phyloP scores from a whole-genome alignment of 2,113 vertebrate species.

The Callorhinus ursinus region DNA sequence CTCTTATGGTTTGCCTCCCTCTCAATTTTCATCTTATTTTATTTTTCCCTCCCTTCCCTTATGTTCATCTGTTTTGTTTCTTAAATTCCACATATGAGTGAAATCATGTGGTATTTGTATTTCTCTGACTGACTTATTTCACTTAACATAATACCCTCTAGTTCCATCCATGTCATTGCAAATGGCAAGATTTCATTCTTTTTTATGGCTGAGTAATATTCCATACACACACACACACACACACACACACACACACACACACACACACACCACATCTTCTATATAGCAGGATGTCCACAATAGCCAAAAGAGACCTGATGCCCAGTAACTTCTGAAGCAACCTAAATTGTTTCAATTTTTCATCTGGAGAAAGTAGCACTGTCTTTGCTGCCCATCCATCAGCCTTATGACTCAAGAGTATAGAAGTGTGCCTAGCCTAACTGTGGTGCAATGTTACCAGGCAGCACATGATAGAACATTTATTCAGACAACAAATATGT shows the following conservation, averaged over 20 bases:
- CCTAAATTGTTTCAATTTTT: not conserved
- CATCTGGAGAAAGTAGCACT: not conserved
- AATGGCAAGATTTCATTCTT: not conserved
- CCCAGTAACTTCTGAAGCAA: not conserved
- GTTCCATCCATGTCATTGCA: not conserved
- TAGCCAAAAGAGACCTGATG: not conserved
- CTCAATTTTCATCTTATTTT: not conserved
- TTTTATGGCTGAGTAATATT: not conserved
- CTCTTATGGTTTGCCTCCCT: not conserved
- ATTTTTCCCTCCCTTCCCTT: not conserved
- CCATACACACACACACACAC: too few species aligned
- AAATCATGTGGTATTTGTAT: not conserved
- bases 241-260: too few species aligned
- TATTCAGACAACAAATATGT: not conserved
- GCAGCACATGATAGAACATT: not conserved
- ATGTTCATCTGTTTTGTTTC: not conserved
- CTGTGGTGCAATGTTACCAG: not conserved
- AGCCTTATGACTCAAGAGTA: not conserved
- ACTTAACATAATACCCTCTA: not conserved
- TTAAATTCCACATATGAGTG: not conserved
- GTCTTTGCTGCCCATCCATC: not conserved
- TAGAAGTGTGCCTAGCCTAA: not conserved
- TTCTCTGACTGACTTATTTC: not conserved
- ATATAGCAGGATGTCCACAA: not conserved
- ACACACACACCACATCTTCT: too few species aligned